Evolutionary conservation across 2,797 vertebrate species (phyloP).

Genomic region (Sebastes flavidus): DNA sequence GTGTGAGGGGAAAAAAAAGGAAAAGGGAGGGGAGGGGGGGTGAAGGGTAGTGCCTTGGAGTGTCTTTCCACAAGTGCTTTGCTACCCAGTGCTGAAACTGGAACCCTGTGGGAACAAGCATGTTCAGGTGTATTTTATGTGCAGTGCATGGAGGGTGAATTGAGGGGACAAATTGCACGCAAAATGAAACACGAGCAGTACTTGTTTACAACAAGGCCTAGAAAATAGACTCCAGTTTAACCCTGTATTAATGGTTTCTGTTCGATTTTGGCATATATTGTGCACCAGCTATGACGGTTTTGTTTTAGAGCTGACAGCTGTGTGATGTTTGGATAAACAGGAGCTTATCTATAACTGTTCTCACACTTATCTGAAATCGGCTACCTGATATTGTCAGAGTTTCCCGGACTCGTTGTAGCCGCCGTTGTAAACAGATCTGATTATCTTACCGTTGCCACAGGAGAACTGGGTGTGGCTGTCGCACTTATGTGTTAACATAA

Average conservation of each 20-base stretch:
- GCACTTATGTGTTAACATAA: slow-evolving; percentile 20
- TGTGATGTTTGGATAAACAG: slow-evolving; percentile 48
- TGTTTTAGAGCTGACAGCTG: slow-evolving; percentile 17
- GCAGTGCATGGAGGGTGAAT: slow-evolving; percentile 49
- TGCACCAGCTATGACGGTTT: not conserved
- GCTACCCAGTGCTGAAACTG: slow-evolving; percentile 79
- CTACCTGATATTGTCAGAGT: slow-evolving; percentile 63
- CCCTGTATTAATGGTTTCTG: not conserved
- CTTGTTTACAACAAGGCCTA: not conserved
- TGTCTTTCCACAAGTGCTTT: slow-evolving; percentile 79
- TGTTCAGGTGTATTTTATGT: slow-evolving; percentile 77
- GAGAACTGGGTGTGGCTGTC: slow-evolving; percentile 48
- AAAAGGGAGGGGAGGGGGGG: not conserved
- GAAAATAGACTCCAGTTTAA: not conserved
- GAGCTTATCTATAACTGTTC: slow-evolving; percentile 65
- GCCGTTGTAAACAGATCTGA: slow-evolving; percentile 69
- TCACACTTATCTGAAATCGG: slow-evolving; percentile 73
- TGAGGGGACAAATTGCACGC: slow-evolving; percentile 30
- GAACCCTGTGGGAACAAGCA: slow-evolving; percentile 85
- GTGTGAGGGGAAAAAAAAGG: not conserved
- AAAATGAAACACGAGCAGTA: slow-evolving; percentile 17
- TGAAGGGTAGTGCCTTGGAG: slow-evolving; percentile 43
- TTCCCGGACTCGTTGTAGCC: slow-evolving; percentile 60
- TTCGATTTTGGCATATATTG: not conserved
- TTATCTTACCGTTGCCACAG: slow-evolving; percentile 51